Evolutionary conservation across 2,888 invertebrate species (phyloP), one percentile per base, ranked within the genome.

Genomic region (Dynastes tityus): DNA sequence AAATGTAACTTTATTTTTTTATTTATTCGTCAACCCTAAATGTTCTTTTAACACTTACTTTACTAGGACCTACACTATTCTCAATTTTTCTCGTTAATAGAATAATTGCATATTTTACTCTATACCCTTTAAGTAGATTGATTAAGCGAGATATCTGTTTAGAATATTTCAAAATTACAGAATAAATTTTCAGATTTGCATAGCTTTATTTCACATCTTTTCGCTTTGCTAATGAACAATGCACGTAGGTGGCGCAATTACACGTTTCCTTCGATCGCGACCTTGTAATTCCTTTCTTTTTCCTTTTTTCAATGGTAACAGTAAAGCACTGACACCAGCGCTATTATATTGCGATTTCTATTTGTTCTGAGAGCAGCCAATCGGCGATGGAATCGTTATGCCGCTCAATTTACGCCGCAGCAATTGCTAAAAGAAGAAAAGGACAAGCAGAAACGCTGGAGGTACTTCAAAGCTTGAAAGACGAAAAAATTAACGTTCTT

Each of bases 401-500:
- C 58, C 58, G 58, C 58, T 73, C 73, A 73, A 73, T 73, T 73
- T 55, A 58, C 73, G 49, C 51, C 68, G 51, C 29, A 53, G 68
- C 68, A 68, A 51, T 68, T 68, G 51, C 51, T 51, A 58, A 16
- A 40, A 40, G 37, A 51, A 61, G 29, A 49, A 16, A 45, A 45
- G 53, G 32, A n/a, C n/a, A 40, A 40, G 58, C 3, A 37, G 73
- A n/a, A 73, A 58, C 58, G 58, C 11, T 55, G 29, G 37, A 37
- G 73, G 9, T 29, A 73, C 73, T 73, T 73, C 73, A 73, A 73
- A 73, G 73, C 16, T 58, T 58, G 73, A 58, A 58, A 73, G 58
- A 73, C 73, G 73, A 73, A 73, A 40, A 58, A 73, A 73, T 73
- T 73, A 73, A 58, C 73, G 73, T 58, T 73, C 71, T 77, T 77